Evolutionary conservation across 2,797 vertebrate species (phyloP).

Genomic region (Anas flavirostris): DNA sequence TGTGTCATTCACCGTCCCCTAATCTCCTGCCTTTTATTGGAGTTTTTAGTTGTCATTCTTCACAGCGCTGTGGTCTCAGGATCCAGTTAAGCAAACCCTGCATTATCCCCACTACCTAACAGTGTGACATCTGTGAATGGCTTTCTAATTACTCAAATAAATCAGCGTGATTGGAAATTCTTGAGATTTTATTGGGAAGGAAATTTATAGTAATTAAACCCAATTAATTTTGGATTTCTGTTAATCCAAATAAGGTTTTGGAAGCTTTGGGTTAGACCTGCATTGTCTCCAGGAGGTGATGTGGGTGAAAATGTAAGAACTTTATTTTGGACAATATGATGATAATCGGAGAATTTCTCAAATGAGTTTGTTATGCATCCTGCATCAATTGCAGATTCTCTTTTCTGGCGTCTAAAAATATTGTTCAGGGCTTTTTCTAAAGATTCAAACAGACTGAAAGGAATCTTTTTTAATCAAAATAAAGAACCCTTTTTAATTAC

Average conservation of each 20-base stretch:
- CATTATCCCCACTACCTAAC: slow-evolving; percentile 75
- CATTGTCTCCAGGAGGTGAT: slow-evolving; percentile 40
- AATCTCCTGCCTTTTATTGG: background rate
- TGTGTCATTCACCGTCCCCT: background rate
- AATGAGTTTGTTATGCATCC: background rate
- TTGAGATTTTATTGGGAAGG: slow-evolving; percentile 85
- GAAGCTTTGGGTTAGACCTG: slow-evolving; percentile 51
- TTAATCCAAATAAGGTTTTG: slow-evolving; percentile 71
- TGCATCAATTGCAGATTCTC: slow-evolving; percentile 35
- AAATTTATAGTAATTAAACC: slow-evolving; percentile 85
- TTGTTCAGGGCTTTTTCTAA: slow-evolving; percentile 76
- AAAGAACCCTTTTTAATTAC: slow-evolving; percentile 85
- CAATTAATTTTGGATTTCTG: slow-evolving; percentile 83
- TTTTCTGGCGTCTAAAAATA: slow-evolving; percentile 79
- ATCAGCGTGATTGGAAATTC: slow-evolving; percentile 87
- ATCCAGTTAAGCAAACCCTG: slow-evolving; percentile 68
- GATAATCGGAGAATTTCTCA: background rate
- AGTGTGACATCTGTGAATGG: slow-evolving; percentile 83
- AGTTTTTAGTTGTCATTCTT: slow-evolving; percentile 18
- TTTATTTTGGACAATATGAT: slow-evolving; percentile 36
- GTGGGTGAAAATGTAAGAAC: slow-evolving; percentile 43
- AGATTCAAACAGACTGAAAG: slow-evolving; percentile 81
- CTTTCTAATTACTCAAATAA: slow-evolving; percentile 85
- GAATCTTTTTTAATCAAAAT: slow-evolving; percentile 85
- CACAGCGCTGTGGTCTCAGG: slow-evolving; percentile 54